Base-by-base conservation (phyloP, 2,888 invertebrate genomes). In the Athetis lepigone region DNA sequence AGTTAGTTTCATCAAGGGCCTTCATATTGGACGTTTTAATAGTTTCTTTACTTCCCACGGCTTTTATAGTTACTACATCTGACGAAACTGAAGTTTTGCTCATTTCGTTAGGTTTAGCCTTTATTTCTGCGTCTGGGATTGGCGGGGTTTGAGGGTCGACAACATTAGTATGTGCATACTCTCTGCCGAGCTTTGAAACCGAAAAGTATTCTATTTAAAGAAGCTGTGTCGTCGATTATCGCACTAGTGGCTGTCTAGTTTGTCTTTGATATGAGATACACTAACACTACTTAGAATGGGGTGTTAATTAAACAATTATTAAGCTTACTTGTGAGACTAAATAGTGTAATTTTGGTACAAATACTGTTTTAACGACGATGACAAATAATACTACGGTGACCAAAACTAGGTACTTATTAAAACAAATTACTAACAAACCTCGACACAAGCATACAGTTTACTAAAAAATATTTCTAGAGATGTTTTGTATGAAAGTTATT, bases 151-250 rank as follows among this genome's bases (percentile, higher is more conserved):
- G 6, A 4, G 16, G 21, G 9, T 27, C 49, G 9, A 23, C 27
- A 3, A 29, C 27, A 23, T 33, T 50, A 19, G 51, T 33, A 13
- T 8, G 8, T 27, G 54, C n/a, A 43, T 51, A 51, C 21, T 51
- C 52, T 8, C 27, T 51, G 62, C 11, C 11, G 23, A 18, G 5
- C 62, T 63, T 65, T 43, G 18, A 65, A 63, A 63, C n/a, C 54
- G 52, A 65, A 65, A 37, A 13, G 27, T 33, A 6, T 18, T 9
- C 4, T 2, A 36, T 42, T 63, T 6, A 47, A 25, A 19, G 11
- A 39, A 39, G 16, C 37, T 27, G 11, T 29, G 0, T 29, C 29
- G 9, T 29, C 1, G 2, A 27, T 8, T 27, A 27, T 5, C 27
- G 27, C 5, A 27, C 8, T 27, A 5, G n/a, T n/a, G 1, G 27